Evolutionary conservation across 2,797 vertebrate genomes (phyloP).

Genomic region (Bradypodion ventrale): DNA sequence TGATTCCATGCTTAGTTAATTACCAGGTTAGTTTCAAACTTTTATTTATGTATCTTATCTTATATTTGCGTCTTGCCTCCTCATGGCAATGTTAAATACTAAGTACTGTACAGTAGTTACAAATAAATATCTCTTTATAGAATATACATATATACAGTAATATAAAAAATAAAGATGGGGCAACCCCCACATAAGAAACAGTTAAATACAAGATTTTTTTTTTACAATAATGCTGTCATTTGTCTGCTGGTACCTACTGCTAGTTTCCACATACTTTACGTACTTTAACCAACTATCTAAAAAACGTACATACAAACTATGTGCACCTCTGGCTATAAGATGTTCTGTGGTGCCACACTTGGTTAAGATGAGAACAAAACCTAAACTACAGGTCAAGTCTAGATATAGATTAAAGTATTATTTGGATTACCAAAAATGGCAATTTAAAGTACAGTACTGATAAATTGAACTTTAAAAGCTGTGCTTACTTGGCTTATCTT

Average conservation of each 20-base stretch:
- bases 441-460: background rate
- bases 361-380: background rate
- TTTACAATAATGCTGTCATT: background rate
- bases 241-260: background rate
- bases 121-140: no score
- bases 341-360: background rate
- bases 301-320: background rate
- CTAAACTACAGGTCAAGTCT: background rate
- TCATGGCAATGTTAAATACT: no score
- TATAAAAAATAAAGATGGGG: background rate
- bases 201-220: background rate
- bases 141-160: no score
- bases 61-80: background rate
- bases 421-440: background rate
- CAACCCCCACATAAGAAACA: background rate
- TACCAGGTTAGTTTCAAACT: background rate
- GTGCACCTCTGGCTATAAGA: background rate
- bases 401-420: background rate
- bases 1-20: background rate
- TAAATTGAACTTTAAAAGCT: no score
- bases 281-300: background rate
- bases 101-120: no score
- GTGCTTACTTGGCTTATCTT: background rate
- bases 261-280: background rate
- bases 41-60: background rate